Conservation (phyloP, 2,888 invertebrate genomes). For the Tromatobia lineatoria region DNA sequence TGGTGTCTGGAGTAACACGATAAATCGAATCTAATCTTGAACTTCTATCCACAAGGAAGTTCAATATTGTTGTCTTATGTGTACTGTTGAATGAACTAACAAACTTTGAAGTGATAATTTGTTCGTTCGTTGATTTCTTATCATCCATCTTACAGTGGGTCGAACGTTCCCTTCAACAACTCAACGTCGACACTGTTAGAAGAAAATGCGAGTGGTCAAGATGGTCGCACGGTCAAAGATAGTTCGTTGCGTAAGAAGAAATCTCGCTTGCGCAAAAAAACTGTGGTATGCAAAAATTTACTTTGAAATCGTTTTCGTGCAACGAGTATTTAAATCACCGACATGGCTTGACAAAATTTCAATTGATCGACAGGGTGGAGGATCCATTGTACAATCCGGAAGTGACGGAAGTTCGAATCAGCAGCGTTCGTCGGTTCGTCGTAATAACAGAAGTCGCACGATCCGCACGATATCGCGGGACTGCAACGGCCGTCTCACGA, state of each 20-base stretch:
- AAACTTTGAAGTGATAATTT: not conserved
- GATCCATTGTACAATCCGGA: constrained; percentile 70
- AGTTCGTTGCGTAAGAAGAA: constrained; percentile 85
- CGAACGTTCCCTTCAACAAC: constrained; percentile 82
- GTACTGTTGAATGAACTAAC: not conserved
- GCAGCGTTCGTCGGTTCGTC: constrained; percentile 72
- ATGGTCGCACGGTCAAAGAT: constrained; percentile 83
- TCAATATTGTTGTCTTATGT: not conserved
- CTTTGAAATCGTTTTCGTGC: not conserved
- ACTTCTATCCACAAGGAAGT: not conserved
- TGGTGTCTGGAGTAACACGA: not conserved
- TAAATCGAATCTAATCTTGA: not conserved
- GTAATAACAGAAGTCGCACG: constrained; percentile 68
- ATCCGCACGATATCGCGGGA: constrained; percentile 76
- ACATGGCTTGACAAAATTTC: not conserved
- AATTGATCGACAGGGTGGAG: constrained; percentile 42
- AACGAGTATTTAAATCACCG: not conserved
- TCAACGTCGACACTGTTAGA: constrained; percentile 88
- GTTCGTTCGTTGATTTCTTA: constrained; percentile 4
- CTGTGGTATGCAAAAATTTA: constrained; percentile 79
- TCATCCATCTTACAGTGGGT: constrained; percentile 74
- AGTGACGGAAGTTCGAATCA: constrained; percentile 85
- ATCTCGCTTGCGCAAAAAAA: constrained; percentile 85
- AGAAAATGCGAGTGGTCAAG: constrained; percentile 81
- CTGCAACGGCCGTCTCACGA: constrained; percentile 81